Conservation (phyloP, 2,888 invertebrate genomes). For the Drosophila cognata region DNA sequence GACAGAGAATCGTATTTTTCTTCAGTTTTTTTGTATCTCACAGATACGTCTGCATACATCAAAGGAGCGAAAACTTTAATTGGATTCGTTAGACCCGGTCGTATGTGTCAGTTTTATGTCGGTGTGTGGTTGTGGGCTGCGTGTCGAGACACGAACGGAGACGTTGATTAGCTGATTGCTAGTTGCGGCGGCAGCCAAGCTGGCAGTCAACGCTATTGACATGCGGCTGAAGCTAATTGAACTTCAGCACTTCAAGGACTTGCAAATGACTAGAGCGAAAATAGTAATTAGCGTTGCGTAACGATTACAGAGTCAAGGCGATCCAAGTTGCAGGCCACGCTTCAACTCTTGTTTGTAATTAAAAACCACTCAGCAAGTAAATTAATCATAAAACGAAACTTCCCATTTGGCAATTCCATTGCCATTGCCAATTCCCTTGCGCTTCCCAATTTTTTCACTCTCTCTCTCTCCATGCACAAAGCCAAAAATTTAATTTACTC, state of each 20-base stretch:
- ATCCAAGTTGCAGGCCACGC: constrained; percentile 48
- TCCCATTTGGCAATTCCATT: constrained; percentile 38
- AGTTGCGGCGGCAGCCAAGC: constrained; percentile 50
- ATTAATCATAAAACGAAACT: constrained; percentile 76
- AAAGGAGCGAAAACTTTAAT: constrained; percentile 76
- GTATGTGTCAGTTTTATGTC: constrained; percentile 16
- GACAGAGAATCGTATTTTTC: constrained; percentile 40
- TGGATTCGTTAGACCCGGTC: constrained; percentile 66
- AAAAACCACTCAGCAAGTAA: constrained; percentile 80
- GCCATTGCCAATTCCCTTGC: constrained; percentile 21
- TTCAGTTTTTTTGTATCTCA: constrained; percentile 59
- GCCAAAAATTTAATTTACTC: constrained; percentile 61
- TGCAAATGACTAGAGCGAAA: constrained; percentile 80
- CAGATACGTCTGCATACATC: constrained; percentile 65
- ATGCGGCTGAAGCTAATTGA: constrained; percentile 78
- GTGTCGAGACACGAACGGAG: constrained; percentile 42
- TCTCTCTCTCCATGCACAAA: not conserved
- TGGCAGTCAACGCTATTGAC: constrained; percentile 66
- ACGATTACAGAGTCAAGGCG: constrained; percentile 57
- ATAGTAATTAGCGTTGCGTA: constrained; percentile 81
- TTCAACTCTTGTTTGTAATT: constrained; percentile 78
- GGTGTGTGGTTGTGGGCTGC: constrained; percentile 2
- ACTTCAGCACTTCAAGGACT: constrained; percentile 77
- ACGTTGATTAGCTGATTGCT: constrained; percentile 77
- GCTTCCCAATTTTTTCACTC: constrained; percentile 14